These are phyloP conservation scores for Cuculus canorus DNA, from an alignment of 2,797 vertebrate species.

Conservation along the genomic window DNA sequence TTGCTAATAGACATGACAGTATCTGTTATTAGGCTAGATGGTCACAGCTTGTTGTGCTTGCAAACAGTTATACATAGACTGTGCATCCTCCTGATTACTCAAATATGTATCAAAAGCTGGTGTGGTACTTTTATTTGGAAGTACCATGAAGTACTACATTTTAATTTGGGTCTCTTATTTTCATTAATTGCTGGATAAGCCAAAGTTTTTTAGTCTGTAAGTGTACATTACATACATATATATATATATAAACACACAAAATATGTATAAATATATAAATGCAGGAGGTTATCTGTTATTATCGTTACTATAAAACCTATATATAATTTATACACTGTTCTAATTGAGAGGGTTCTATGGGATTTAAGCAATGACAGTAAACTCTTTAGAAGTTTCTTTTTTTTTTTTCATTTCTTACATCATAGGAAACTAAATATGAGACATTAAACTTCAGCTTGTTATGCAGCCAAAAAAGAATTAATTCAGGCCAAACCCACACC, in stretches of 20 bases:
- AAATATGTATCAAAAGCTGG: neutral
- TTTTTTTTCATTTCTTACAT: neutral
- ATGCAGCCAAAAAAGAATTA: neutral
- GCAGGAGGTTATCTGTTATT: neutral
- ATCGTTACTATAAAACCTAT: neutral
- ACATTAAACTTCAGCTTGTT: neutral
- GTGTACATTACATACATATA: neutral
- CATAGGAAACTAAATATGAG: neutral
- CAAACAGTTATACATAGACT: neutral
- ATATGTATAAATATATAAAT: neutral
- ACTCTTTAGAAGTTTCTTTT: neutral
- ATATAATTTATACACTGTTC: neutral
- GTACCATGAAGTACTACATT: neutral
- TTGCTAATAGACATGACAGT: neutral
- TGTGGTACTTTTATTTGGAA: neutral
- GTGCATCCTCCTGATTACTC: neutral
- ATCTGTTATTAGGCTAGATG: neutral
- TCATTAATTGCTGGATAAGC: neutral
- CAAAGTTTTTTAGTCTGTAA: neutral
- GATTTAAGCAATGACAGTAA: neutral
- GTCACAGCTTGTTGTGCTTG: neutral
- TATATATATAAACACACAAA: neutral
- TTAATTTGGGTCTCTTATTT: neutral
- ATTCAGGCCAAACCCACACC: neutral
- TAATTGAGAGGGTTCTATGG: neutral